Evolutionary conservation across 2,113 vertebrate genomes (phyloP), one percentile per base, ranked within the genome.

Genomic region (Marmota monax): DNA sequence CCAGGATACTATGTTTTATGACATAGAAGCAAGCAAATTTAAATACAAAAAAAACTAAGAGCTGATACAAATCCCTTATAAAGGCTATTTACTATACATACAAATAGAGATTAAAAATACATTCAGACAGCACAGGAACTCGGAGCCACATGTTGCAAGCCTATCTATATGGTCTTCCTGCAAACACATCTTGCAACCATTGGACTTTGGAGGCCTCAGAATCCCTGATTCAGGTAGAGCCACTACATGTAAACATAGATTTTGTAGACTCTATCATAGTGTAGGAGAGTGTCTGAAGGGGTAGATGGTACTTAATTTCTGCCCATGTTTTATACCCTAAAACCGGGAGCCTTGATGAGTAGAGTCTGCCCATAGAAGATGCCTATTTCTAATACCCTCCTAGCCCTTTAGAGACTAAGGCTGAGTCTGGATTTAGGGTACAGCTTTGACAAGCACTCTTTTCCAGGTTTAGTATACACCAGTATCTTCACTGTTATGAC

Each of bases 31-130:
- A 67, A 86, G 9, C 7, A 16, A 34, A 23, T 61, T 48, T 83
- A 91, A 92, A 53, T 72, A 53, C 8, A 42, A 73, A 45, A 91
- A 88, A 82, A 88, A 53, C 23, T 88, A 63, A 63, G n/a, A 84
- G 29, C 13, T 78, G 23, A 73, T 34, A 5, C 7, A 76, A 92
- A n/a, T 18, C 10, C 90, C 11, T 53, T 83, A 29, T 17, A 83
- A 61, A 94, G 7, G 5, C 27, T 67, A n/a, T 27, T 69, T 63
- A 13, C 10, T 23, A 63, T 9, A 25, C 2, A 37, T 45, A 48
- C 23, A 8, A 91, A 78, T n/a, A 84, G 45, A 94, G 74, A 67
- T 77, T 51, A 56, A 92, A 70, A 79, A 22, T 12, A 76, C 42
- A 69, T 73, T 63, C 16, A 87, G 82, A 69, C 25, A 91, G 7